Percentiles rank a stretch among this genome's conserved stretches.
phyloP scores from a whole-genome alignment of 2,113 vertebrate species.

The Ictidomys tridecemlineatus region DNA sequence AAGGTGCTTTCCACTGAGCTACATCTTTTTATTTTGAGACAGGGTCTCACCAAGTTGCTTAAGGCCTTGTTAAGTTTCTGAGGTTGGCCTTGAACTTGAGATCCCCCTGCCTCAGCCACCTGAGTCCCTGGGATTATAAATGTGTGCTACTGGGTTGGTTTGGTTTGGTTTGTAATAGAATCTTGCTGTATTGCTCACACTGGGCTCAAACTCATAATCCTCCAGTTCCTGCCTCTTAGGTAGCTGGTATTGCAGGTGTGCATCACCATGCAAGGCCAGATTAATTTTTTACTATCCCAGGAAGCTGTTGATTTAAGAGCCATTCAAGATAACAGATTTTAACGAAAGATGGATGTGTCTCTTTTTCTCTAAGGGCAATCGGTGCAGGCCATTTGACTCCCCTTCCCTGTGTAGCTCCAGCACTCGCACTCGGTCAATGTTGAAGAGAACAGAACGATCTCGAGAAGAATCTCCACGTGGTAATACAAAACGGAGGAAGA shows the following conservation, averaged over 20 bases:
- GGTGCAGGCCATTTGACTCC: slow-evolving; percentile 87
- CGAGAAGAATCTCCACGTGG: slow-evolving; percentile 90
- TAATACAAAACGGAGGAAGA: slow-evolving; percentile 92
- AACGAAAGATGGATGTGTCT: not conserved
- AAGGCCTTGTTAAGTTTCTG: no score
- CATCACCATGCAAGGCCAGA: not conserved
- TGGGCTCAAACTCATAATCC: no score
- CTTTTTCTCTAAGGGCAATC: slow-evolving; percentile 52
- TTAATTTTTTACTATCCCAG: not conserved
- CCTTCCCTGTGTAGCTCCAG: slow-evolving; percentile 83
- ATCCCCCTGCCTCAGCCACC: no score
- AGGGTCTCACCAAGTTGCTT: no score
- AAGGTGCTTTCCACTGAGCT: no score
- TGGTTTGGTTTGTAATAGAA: no score
- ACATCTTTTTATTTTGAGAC: no score
- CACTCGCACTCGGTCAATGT: slow-evolving; percentile 80
- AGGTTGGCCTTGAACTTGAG: no score
- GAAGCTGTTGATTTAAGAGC: not conserved
- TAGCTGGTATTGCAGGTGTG: not conserved
- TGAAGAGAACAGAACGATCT: slow-evolving; percentile 91
- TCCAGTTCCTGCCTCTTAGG: no score
- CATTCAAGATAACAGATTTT: not conserved
- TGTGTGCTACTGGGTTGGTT: no score
- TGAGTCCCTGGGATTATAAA: no score
- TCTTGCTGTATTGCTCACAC: not conserved